Conservation (phyloP, 2,888 invertebrate genomes). For the Sphinx pinastri region DNA sequence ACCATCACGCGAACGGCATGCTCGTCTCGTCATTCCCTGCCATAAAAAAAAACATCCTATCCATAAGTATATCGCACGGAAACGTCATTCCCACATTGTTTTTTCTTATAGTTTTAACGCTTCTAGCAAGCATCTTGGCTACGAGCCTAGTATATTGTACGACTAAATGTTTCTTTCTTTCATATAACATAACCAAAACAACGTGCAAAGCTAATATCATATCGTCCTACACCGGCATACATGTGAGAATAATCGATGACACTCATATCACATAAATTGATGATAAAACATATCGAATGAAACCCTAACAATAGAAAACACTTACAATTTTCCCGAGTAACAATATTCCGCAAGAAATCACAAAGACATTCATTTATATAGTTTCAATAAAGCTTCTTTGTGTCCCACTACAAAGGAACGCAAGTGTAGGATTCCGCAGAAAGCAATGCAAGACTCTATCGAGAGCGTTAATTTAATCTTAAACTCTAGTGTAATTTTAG, state of each 20-base stretch:
- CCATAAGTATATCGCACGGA: no score
- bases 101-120: no score
- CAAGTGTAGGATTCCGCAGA: constrained; percentile 28
- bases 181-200: no score
- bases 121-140: no score
- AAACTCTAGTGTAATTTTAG: constrained; percentile 18
- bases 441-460: constrained; percentile 35
- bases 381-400: constrained; percentile 49
- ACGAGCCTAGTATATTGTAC: no score
- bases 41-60: no score
- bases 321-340: constrained; percentile 27
- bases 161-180: no score
- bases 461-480: constrained; percentile 43
- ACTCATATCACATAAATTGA: background rate
- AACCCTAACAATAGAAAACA: constrained; percentile 23
- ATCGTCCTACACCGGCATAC: background rate
- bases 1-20: no score
- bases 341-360: constrained; percentile 32
- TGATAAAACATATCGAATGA: constrained; percentile 9
- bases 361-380: constrained; percentile 37
- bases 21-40: no score
- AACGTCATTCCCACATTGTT: no score
- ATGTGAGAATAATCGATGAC: background rate
- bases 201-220: background rate
- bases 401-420: constrained; percentile 43